Conservation (phyloP, 2,797 vertebrate genomes). For the Falco novaeseelandiae region DNA sequence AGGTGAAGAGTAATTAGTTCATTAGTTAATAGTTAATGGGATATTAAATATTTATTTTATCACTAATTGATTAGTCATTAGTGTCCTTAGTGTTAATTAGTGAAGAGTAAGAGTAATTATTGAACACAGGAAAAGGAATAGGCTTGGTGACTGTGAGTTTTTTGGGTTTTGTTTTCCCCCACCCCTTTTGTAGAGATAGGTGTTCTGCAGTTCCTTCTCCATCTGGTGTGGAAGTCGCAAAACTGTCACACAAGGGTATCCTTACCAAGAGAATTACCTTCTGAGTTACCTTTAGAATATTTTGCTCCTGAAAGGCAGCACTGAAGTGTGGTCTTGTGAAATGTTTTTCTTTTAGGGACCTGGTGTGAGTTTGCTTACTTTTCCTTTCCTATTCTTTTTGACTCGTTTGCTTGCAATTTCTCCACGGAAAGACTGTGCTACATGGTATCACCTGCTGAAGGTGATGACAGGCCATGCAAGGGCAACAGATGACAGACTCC, state of each 20-base stretch:
- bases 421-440: neutral
- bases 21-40: neutral
- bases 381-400: neutral
- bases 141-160: neutral
- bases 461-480: neutral
- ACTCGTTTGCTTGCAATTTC: neutral
- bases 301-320: neutral
- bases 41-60: neutral
- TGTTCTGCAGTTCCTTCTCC: neutral
- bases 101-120: neutral
- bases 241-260: neutral
- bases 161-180: neutral
- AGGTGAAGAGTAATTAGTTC: neutral
- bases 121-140: neutral
- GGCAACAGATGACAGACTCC: neutral
- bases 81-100: neutral
- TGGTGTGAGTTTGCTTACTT: neutral
- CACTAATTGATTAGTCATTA: neutral
- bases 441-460: neutral
- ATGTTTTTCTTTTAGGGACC: neutral
- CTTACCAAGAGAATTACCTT: neutral
- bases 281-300: neutral
- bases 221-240: neutral
- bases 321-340: neutral
- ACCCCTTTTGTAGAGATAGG: neutral